Evolutionary conservation across 1,140 invertebrate genomes (phyloP), one percentile per base, ranked within the genome.

Genomic region (Latrodectus geometricus): DNA sequence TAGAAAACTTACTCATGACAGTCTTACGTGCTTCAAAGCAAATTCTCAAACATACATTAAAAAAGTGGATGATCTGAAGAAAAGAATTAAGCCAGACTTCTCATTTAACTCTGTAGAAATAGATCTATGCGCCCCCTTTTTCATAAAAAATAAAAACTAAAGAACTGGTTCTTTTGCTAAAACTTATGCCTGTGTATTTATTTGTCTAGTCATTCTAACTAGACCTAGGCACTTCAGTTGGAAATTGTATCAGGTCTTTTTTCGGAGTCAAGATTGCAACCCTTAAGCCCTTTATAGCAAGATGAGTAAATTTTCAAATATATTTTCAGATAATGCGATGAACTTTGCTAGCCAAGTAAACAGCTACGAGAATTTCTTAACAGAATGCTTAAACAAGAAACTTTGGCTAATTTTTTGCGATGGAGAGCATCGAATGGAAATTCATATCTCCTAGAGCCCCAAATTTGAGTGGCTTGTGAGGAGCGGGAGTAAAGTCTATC

Each of bases 381-480:
- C 15, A 70, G 0, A 48, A 52, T 48, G 50, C 8, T 20, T n/a
- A 81, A 17, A 0, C 17, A 81, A 52, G 79, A 69, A 8, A 8
- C 0, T n/a, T 15, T 74, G 11, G 35, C 76, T 54, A 73, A 23
- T 20, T 77, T 20, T 56, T 50, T 61, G 15, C 14, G 8, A n/a
- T 3, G 3, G 85, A 80, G 35, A 69, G 79, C 15, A 80, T 70
- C 54, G 69, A 73, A 8, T 88, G 88, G 88, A 77, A 91, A 68
- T 92, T 93, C 83, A 91, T 90, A 82, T 91, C 92, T 5, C 90
- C 91, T 20, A 21, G 69, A n/a, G 89, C 90, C 11, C 90, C 91
- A 5, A 90, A 92, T 89, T 91, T 92, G 81, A 70, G 88, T 5
- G 77, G 83, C 17, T 78, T 88, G 14, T 88, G 72, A 49, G 87